Conservation (phyloP, 35 echinoderm and acorn worm genomes). For the Amphiura filiformis region DNA sequence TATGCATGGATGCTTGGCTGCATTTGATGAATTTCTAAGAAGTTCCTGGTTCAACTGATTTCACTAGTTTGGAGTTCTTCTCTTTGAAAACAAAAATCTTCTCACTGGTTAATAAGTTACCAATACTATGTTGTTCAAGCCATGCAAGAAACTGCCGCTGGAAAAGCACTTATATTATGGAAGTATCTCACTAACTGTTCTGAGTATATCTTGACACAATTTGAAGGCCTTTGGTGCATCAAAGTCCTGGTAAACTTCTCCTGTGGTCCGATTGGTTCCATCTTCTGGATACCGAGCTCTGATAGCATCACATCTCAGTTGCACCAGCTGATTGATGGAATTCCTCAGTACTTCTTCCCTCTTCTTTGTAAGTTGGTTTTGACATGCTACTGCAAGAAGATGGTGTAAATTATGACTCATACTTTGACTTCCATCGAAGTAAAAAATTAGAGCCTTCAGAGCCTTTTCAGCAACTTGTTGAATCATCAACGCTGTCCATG, state of each 20-base stretch:
- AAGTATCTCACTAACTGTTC: background rate
- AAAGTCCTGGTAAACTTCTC: constrained; percentile 14
- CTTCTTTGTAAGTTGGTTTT: background rate
- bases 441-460: constrained; percentile 10
- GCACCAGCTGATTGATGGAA: background rate
- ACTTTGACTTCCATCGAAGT: background rate
- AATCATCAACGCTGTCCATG: constrained; percentile 16
- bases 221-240: background rate
- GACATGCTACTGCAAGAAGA: background rate
- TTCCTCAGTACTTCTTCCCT: background rate
- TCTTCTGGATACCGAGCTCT: constrained; percentile 11
- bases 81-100: no score
- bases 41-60: no score
- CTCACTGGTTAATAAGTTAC: no score
- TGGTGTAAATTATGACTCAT: background rate
- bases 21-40: no score
- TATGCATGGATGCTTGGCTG: no score
- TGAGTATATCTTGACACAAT: background rate
- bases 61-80: no score
- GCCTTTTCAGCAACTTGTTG: constrained; percentile 39
- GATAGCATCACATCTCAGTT: background rate
- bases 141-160: no score
- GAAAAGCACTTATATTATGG: no score
- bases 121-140: no score
- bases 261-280: background rate